These are phyloP conservation scores for Syngnathus floridae DNA, from an alignment of 2,113 vertebrate species.

Conservation along the genomic window DNA sequence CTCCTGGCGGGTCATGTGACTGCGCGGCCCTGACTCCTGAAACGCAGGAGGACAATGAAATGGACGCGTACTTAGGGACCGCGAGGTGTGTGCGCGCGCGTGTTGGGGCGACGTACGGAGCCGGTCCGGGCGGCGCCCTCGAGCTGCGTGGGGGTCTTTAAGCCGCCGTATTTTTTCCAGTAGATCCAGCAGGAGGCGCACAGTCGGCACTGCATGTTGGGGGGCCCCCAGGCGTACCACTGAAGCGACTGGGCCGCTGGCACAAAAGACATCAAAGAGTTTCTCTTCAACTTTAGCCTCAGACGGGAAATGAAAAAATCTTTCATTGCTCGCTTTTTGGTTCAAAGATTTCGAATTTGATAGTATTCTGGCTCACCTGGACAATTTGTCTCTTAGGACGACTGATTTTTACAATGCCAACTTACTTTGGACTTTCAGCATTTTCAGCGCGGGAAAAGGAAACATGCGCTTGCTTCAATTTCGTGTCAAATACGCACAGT, in stretches of 20 bases:
- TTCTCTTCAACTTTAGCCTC: too few relatives aligned
- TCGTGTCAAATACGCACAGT: too few relatives aligned
- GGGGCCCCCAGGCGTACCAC: slow-evolving; percentile 96
- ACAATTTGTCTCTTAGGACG: too few relatives aligned
- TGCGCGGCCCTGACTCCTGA: slow-evolving; percentile 74
- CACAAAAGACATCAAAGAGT: neutral
- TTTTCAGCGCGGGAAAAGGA: too few relatives aligned
- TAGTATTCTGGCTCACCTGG: too few relatives aligned
- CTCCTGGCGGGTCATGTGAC: slow-evolving; percentile 85
- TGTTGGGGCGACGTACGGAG: slow-evolving; percentile 68
- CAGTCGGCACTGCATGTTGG: slow-evolving; percentile 92
- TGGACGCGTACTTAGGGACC: neutral
- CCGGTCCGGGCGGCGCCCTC: slow-evolving; percentile 81
- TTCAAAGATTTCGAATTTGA: too few relatives aligned
- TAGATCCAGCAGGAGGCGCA: slow-evolving; percentile 96
- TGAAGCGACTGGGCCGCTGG: slow-evolving; percentile 86
- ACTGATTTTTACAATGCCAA: too few relatives aligned
- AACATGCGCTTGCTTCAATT: too few relatives aligned
- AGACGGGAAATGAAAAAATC: too few relatives aligned
- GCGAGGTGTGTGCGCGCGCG: too few relatives aligned
- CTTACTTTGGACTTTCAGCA: too few relatives aligned
- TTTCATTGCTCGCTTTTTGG: too few relatives aligned
- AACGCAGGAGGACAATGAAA: neutral
- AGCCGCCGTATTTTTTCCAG: slow-evolving; percentile 92
- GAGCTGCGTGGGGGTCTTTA: slow-evolving; percentile 90